Conservation (phyloP, 2,888 invertebrate species). For the Tromatobia lineatoria region DNA sequence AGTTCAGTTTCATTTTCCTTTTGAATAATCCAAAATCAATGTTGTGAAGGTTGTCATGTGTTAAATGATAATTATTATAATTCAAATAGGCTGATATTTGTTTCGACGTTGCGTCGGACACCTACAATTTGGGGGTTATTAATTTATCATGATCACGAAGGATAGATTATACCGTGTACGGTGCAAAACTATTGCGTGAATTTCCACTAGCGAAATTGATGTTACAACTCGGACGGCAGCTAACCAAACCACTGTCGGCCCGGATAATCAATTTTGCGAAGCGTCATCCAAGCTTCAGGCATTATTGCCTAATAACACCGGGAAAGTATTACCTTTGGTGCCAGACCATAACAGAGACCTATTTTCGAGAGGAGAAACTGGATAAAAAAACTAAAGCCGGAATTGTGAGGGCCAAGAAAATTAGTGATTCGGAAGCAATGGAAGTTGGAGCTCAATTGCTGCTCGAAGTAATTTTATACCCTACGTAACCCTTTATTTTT, state of each 20-base stretch:
- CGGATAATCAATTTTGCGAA: conserved; percentile 72
- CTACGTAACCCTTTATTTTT: neutral
- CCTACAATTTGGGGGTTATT: neutral
- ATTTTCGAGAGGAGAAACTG: conserved; percentile 49
- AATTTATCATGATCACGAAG: neutral
- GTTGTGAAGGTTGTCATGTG: neutral
- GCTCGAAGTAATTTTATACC: conserved; percentile 72
- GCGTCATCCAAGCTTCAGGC: conserved; percentile 69
- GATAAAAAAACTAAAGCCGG: conserved; percentile 19
- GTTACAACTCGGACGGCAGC: conserved; percentile 71
- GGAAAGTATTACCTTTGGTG: conserved; percentile 71
- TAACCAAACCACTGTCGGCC: conserved; percentile 73
- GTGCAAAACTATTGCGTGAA: conserved; percentile 54
- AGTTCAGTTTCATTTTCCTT: neutral
- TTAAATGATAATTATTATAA: neutral
- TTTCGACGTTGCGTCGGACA: neutral
- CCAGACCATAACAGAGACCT: conserved; percentile 57
- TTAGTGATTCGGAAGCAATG: conserved; percentile 69
- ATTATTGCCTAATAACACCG: conserved; percentile 72
- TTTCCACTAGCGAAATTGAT: conserved; percentile 70
- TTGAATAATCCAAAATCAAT: neutral
- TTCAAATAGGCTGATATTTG: neutral
- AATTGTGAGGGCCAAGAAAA: conserved; percentile 38
- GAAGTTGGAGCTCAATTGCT: conserved; percentile 74
- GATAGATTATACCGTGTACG: conserved; percentile 47